A percentile compares a stretch with the other conserved stretches of the same genome.
Evolutionary conservation across 2,888 invertebrate species (phyloP).

Genomic region (Brenthis hecate): DNA sequence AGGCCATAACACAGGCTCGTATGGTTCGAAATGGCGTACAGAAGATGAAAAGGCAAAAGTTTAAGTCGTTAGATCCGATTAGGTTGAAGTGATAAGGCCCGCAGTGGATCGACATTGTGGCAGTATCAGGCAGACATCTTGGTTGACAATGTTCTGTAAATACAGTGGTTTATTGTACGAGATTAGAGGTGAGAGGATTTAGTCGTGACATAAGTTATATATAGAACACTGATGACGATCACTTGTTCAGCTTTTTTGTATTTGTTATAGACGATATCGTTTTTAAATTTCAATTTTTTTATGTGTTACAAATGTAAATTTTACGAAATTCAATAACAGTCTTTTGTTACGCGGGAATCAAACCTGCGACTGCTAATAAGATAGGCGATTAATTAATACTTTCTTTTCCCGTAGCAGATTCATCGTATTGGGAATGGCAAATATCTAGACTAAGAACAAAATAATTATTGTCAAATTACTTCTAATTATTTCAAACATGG

Average conservation of each 20-base stretch:
- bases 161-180: constrained; percentile 64
- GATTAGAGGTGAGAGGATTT: constrained; percentile 40
- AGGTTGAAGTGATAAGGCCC: constrained; percentile 72
- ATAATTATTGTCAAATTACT: not conserved
- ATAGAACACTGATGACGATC: no score
- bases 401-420: no score
- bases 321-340: no score
- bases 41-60: constrained; percentile 11
- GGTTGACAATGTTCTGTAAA: constrained; percentile 66
- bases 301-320: no score
- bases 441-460: not conserved
- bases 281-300: no score
- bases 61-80: constrained; percentile 67
- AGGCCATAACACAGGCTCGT: no score
- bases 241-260: no score
- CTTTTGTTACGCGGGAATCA: not conserved
- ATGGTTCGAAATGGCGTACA: not conserved
- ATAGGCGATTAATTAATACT: no score
- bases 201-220: not conserved
- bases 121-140: constrained; percentile 60
- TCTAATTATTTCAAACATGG: constrained; percentile 2
- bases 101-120: constrained; percentile 60
- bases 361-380: not conserved
- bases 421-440: not conserved
- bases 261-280: no score